A percentile compares a stretch with the other conserved stretches of the same genome.
phyloP scores from a whole-genome alignment of 1,140 invertebrate genomes.

The Meloidogyne hapla region DNA sequence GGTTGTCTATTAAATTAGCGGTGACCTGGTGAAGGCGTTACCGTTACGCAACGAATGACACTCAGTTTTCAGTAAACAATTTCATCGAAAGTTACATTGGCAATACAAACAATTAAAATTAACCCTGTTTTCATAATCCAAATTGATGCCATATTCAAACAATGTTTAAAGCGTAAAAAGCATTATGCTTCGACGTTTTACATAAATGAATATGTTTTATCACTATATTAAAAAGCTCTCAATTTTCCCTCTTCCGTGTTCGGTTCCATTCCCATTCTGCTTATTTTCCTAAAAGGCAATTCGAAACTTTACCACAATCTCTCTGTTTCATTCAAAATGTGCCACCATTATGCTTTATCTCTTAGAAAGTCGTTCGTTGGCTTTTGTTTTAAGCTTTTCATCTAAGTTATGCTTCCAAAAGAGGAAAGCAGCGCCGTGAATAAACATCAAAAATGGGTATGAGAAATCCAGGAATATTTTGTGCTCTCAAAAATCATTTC shows the following conservation, averaged over 20 bases:
- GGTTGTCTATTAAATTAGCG: neutral
- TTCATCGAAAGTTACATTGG: too few species aligned
- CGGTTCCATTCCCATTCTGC: neutral
- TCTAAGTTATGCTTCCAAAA: slow-evolving; percentile 2
- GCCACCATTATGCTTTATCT: neutral
- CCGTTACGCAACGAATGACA: too few species aligned
- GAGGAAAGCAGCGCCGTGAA: neutral
- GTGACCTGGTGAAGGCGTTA: too few species aligned
- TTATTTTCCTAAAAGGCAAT: slow-evolving; percentile 2
- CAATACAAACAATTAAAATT: neutral
- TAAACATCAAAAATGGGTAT: slow-evolving; percentile 1
- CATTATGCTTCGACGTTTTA: neutral
- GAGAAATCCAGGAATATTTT: neutral
- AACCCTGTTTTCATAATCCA: neutral
- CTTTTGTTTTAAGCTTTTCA: neutral
- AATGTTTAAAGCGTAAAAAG: neutral
- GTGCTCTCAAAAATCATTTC: neutral
- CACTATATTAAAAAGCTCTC: neutral
- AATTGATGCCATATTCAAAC: neutral
- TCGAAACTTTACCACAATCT: neutral
- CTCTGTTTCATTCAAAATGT: neutral
- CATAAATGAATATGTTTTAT: neutral
- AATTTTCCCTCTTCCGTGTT: neutral
- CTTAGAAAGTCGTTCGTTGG: neutral
- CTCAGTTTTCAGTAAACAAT: too few species aligned